phyloP scores from a whole-genome alignment of 2,888 invertebrate species.

The Drepanosiphum platanoidis region DNA sequence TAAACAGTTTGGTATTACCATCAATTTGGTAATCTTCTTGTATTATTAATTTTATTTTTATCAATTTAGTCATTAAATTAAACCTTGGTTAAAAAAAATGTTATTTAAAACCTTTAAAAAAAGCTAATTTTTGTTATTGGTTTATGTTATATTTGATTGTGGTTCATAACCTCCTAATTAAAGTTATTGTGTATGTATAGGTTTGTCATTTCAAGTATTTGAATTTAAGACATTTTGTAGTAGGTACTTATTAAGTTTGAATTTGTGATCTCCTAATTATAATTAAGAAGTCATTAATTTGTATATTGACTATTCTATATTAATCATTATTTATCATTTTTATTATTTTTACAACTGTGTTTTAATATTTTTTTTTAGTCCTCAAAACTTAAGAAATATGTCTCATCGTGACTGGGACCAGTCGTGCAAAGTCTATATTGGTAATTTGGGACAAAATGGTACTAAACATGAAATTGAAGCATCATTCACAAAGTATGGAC shows the following conservation, averaged over 20 bases:
- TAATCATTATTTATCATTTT: neutral
- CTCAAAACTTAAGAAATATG: conserved; percentile 33
- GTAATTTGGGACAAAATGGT: conserved; percentile 89
- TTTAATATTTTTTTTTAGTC: neutral
- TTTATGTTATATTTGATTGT: too few species aligned
- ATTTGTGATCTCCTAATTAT: neutral
- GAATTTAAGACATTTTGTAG: neutral
- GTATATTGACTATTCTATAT: neutral
- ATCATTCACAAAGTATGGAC: conserved; percentile 87
- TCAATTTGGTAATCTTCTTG: neutral
- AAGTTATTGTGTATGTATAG: neutral
- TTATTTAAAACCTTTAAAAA: neutral
- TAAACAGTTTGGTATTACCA: neutral
- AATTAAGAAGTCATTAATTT: neutral
- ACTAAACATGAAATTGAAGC: conserved; percentile 90
- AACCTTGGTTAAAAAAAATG: too few species aligned
- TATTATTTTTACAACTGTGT: neutral
- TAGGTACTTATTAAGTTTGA: neutral
- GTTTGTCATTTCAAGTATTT: neutral
- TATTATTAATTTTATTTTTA: too few species aligned
- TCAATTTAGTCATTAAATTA: neutral
- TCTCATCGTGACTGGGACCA: conserved; percentile 81
- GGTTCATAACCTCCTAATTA: neutral
- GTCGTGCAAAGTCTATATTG: conserved; percentile 92
- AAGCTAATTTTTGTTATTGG: neutral